Evolutionary conservation across 2,888 invertebrate species (phyloP).

Genomic region (Mylabris sibirica): DNA sequence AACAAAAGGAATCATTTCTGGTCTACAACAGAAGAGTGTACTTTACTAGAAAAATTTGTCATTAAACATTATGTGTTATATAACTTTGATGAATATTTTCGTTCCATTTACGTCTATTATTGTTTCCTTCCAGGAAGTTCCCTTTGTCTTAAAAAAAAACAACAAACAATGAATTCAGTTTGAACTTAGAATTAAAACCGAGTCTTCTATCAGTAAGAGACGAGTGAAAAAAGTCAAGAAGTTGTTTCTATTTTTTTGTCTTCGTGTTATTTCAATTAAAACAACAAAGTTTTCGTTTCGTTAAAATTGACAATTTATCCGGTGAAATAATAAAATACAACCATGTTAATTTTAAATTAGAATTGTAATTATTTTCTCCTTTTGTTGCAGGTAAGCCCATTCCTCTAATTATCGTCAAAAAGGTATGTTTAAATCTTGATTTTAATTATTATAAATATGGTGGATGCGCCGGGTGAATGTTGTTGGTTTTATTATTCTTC

Average conservation of each 20-base stretch:
- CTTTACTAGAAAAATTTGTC: background rate
- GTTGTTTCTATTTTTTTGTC: background rate
- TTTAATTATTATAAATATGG: background rate
- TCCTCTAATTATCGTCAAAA: background rate
- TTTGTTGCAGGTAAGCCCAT: conserved; percentile 26
- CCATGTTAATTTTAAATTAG: background rate
- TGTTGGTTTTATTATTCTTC: background rate
- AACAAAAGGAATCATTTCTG: background rate
- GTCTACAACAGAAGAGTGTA: background rate
- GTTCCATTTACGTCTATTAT: background rate
- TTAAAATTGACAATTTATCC: background rate
- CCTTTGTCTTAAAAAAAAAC: background rate
- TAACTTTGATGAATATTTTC: background rate
- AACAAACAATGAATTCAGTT: background rate
- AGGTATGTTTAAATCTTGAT: background rate
- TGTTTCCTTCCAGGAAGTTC: background rate
- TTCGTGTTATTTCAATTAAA: background rate
- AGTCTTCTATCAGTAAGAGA: background rate
- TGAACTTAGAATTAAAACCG: background rate
- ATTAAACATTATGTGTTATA: background rate
- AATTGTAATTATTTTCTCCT: conserved; percentile 13
- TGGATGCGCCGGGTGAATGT: conserved; percentile 18
- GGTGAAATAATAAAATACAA: background rate
- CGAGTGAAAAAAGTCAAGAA: background rate
- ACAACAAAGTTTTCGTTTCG: background rate